Conservation (phyloP, 2,113 vertebrate species). For the Cinclus mexicanus region DNA sequence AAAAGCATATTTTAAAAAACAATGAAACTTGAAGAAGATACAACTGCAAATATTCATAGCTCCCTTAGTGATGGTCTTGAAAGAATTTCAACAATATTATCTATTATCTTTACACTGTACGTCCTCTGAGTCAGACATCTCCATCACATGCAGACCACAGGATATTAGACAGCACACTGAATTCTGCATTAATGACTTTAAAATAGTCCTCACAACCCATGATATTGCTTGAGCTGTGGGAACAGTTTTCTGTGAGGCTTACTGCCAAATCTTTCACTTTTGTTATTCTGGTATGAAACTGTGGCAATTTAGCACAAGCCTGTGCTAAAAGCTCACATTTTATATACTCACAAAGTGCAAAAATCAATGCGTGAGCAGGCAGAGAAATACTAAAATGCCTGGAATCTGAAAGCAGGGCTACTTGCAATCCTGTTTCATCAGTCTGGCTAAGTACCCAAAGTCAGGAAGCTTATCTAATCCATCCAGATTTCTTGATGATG, state of each 20-base stretch:
- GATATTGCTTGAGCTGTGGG: conserved; percentile 44
- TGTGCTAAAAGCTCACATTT: conserved; percentile 62
- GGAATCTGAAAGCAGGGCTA: not conserved
- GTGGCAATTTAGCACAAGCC: conserved; percentile 38
- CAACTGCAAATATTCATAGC: conserved; percentile 1
- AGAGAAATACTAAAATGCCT: conserved; percentile 22
- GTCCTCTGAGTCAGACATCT: conserved; percentile 26
- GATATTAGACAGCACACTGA: conserved; percentile 23
- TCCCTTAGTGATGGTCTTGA: not conserved
- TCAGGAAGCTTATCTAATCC: conserved; percentile 13
- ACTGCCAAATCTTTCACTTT: conserved; percentile 59
- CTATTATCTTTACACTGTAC: not conserved
- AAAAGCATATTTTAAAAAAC: not conserved
- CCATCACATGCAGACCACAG: conserved; percentile 13
- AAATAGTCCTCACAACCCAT: conserved; percentile 44
- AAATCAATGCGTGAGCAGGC: conserved; percentile 54
- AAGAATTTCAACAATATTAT: not conserved
- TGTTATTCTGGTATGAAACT: conserved; percentile 48
- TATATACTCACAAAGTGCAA: conserved; percentile 53
- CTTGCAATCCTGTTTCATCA: conserved; percentile 33
- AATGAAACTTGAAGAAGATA: not conserved
- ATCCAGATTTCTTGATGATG: not conserved
- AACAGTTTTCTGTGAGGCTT: conserved; percentile 56
- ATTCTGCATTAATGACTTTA: conserved; percentile 59
- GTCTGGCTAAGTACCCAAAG: conserved; percentile 29